phyloP scores from a whole-genome alignment of 2,113 vertebrate genomes.

The Vimba vimba region DNA sequence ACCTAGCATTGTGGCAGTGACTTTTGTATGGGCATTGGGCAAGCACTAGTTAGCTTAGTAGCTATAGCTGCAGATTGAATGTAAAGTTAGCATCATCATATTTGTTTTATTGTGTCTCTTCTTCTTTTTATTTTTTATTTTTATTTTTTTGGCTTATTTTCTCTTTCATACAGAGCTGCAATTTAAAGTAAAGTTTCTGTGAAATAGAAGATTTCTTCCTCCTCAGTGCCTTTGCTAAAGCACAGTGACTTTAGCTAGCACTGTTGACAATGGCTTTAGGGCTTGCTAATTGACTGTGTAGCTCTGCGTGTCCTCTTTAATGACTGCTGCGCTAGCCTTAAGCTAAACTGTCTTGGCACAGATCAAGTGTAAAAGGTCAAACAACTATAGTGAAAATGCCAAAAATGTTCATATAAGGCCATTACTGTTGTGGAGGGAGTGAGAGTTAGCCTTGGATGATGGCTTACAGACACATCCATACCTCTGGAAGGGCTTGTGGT shows the following conservation, averaged over 20 bases:
- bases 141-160: background rate
- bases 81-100: conserved; percentile 46
- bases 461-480: conserved; percentile 19
- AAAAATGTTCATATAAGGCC: conserved; percentile 21
- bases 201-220: background rate
- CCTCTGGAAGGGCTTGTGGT: conserved; percentile 10
- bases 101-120: conserved; percentile 54
- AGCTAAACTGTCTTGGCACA: conserved; percentile 14
- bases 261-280: background rate
- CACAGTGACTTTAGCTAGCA: background rate
- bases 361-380: conserved; percentile 16
- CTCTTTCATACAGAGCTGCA: conserved; percentile 27
- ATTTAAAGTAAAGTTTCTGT: conserved; percentile 47
- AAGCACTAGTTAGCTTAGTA: too few species aligned
- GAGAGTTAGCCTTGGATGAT: conserved; percentile 20
- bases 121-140: background rate
- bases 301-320: conserved; percentile 2
- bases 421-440: conserved; percentile 36
- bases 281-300: conserved; percentile 12
- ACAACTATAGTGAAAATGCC: background rate
- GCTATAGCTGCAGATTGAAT: background rate
- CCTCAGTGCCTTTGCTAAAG: conserved; percentile 1
- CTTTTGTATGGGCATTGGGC: background rate
- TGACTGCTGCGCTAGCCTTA: conserved; percentile 22
- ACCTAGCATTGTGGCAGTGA: background rate